Base-by-base conservation (phyloP, 2,888 invertebrate genomes). In the Creontiades dilutus region DNA sequence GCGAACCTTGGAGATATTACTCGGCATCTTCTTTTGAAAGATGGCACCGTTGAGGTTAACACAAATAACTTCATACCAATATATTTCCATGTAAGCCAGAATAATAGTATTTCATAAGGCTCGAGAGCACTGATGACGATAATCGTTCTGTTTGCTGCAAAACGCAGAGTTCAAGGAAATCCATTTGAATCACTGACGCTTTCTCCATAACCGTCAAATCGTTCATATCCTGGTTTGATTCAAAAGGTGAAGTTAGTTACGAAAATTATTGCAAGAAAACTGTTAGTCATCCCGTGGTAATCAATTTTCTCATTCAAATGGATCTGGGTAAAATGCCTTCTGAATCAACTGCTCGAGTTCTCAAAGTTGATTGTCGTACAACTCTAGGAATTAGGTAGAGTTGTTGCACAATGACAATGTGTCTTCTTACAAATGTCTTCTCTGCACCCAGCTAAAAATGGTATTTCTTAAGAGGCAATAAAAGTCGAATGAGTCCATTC, bases 111-210 rank as follows among this genome's bases (percentile, higher is more conserved):
- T 68, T 68, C 27, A 68, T 68, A 68, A 23, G 3, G 23, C 68
- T 61, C 61, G 61, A 61, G 61, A 16, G 52, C 52, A 19, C 61
- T 61, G 61, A 61, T 19, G 61, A 61, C 13, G 52, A 52, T 52
- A 52, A 52, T 52, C 52, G 16, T 52, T 52, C 52, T 52, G 52
- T 52, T 13, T 52, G 16, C 52, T 52, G 52, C 52, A 52, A 52
- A 52, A 52, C 52, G 52, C 52, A 52, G 52, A 52, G 52, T 52
- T 52, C 52, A 52, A 52, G 52, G 52, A 12, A 52, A 52, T 52
- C 14, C 52, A 52, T 52, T 52, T 52, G 16, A 52, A 16, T 52
- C 52, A 52, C 14, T 52, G 11, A 37, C 37, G 7, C 37, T 37
- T 37, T 37, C 37, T 37, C 37, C 37, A 37, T 37, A 37, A 37